A percentile compares a stretch with the other conserved stretches of the same genome.
Evolutionary conservation across 2,113 vertebrate species (phyloP).

Genomic region (Malurus elegans): DNA sequence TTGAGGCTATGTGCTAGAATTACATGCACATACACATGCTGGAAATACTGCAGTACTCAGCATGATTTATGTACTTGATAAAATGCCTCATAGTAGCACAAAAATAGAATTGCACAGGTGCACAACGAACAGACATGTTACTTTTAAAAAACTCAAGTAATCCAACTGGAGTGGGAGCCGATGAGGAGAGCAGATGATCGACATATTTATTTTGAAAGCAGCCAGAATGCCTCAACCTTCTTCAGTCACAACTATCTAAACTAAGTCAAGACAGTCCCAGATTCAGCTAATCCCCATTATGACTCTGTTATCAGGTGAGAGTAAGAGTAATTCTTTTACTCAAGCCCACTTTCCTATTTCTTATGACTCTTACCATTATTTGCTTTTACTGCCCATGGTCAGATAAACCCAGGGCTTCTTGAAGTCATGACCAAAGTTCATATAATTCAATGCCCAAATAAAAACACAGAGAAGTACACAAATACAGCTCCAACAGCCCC

Average conservation of each 20-base stretch:
- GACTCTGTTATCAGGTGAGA: neutral
- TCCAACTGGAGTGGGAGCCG: conserved; percentile 18
- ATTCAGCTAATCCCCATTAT: neutral
- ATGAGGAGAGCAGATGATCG: conserved; percentile 31
- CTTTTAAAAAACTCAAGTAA: conserved; percentile 17
- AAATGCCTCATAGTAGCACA: conserved; percentile 32
- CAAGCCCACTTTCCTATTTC: neutral
- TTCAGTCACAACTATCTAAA: conserved; percentile 28
- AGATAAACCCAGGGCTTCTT: neutral
- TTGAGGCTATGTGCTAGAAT: conserved; percentile 16
- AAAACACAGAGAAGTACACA: neutral
- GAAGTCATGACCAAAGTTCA: neutral
- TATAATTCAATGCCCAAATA: neutral
- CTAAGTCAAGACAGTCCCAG: neutral
- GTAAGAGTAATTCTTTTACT: neutral
- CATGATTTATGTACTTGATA: conserved; percentile 30
- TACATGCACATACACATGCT: neutral
- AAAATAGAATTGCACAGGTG: conserved; percentile 46
- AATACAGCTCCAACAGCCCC: neutral
- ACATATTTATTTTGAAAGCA: conserved; percentile 58
- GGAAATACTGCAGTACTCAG: conserved; percentile 23
- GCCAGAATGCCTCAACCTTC: conserved; percentile 35
- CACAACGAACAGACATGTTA: neutral
- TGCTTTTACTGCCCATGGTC: neutral
- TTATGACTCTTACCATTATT: neutral